Conservation (phyloP, 2,113 vertebrate species). For the Triplophysa rosa region DNA sequence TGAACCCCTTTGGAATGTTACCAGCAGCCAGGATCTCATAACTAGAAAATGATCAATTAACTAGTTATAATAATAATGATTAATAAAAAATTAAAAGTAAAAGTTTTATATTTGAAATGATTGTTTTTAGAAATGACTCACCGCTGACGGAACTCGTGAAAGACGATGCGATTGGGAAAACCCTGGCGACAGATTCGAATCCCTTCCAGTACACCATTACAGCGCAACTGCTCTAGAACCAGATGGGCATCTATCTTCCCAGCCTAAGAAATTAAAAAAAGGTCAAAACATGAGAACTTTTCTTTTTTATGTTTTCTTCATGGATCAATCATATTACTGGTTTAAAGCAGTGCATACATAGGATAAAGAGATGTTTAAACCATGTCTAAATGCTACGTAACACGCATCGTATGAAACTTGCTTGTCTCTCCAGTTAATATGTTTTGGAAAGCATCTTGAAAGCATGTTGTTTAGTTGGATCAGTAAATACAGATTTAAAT, state of each 20-base stretch:
- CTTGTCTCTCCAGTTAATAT: too few relatives aligned
- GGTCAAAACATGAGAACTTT: too few relatives aligned
- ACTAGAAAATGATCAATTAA: too few relatives aligned
- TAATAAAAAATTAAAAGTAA: too few relatives aligned
- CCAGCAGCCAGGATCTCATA: conserved; percentile 93
- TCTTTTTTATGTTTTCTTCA: too few relatives aligned
- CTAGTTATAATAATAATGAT: too few relatives aligned
- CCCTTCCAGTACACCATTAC: conserved; percentile 95
- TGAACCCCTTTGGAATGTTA: conserved; percentile 95
- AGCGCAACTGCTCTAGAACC: conserved; percentile 93
- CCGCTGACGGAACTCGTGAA: conserved; percentile 98
- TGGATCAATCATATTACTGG: too few relatives aligned
- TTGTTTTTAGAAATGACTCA: conserved; percentile 46
- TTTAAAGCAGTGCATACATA: background rate
- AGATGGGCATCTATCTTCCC: conserved; percentile 92
- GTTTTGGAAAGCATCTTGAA: too few relatives aligned
- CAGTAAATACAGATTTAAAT: too few relatives aligned
- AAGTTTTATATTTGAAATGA: too few relatives aligned
- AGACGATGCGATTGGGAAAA: conserved; percentile 96
- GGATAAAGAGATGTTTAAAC: background rate
- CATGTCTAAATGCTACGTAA: background rate
- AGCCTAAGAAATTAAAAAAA: conserved; percentile 69
- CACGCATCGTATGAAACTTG: background rate
- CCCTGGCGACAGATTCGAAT: conserved; percentile 97
- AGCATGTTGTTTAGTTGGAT: too few relatives aligned